Evolutionary conservation across 2,888 invertebrate genomes (phyloP), one percentile per base, ranked within the genome.

Genomic region (Amphipoea lucens): DNA sequence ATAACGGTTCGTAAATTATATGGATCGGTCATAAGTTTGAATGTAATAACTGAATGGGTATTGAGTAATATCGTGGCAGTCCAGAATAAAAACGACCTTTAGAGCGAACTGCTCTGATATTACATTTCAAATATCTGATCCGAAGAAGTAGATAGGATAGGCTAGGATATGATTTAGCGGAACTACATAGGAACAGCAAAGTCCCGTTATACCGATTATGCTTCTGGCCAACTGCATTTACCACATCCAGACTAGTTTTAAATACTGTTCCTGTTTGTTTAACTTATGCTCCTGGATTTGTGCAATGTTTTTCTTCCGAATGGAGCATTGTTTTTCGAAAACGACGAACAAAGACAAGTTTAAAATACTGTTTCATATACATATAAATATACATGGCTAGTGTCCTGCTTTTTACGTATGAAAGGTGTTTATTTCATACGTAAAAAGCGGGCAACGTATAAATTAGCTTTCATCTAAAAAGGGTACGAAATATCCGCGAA

Each of bases 391-490:
- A 45, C 23, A 76, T 14, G 9, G 7, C 29, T 23, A 36, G 7
- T 0, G 42, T 20, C 40, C 54, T 23, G 29, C 5, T 48, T 74
- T 74, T 36, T 40, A 23, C 17, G 23, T 42, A 65, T 57, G 42
- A 77, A 66, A 40, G 29, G 40, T 68, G 60, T 76, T 74, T 74
- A 68, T 81, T 81, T n/a, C n/a, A n/a, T n/a, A n/a, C n/a, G n/a
- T n/a, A n/a, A n/a, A n/a, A n/a, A n/a, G n/a, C 60, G 68, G 57
- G 81, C 60, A 63, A 45, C 60, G 40, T 72, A 62, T 74, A 81
- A 83, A 86, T 74, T 79, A 73, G 40, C 65, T 80, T 83, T 62
- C 48, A 51, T 70, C 66, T 76, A 66, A 73, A 76, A 80, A 78
- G 69, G 66, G 29, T 66, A 60, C 20, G 29, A 71, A 48, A 42